Base-by-base conservation (phyloP, 2,888 invertebrate species). In the Lapara coniferarum region DNA sequence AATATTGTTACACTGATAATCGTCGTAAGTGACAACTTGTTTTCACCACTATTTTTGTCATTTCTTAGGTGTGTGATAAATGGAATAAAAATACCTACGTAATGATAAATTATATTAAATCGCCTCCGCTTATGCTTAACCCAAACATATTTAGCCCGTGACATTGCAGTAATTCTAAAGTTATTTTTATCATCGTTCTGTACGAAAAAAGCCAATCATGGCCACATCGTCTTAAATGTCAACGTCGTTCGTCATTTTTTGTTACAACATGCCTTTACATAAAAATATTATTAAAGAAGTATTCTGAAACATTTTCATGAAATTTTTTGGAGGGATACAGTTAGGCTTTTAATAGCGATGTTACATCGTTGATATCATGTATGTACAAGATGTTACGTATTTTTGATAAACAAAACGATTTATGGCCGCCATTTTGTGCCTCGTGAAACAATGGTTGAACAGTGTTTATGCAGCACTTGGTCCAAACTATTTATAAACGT, bases 141-240 rank as follows among this genome's bases (percentile, higher is more conserved):
- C 44, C 12, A n/a, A 59, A 46, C 46, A 16, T 49, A 49, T 49
- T 49, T 63, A 19, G 49, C 57, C 13, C 37, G 12, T 46, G 55
- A 67, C 14, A 57, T 44, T 55, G 66, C 66, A 44, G 49, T 30
- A 53, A 30, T 57, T 25, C 19, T 57, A 67, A 57, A 57, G 57
- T 57, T 67, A 67, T 57, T 49, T 57, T 67, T 67, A 57, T 57
- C 49, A 67, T 57, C 57, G 37, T 56, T 13, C n/a, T 55, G 30
- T 16, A 19, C 16, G 16, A 63, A 63, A 63, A 46, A 63, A 63
- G 63, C 63, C 63, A 63, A 63, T 63, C 63, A 63, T 46, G 63
- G 49, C 44, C 5, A 59, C 46, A 46, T 59, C 46, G 19, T 46
- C 49, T 63, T 49, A 63, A 49, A 63, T 46, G 49, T 63, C 63